Conservation (phyloP, 2,113 vertebrate species). For the Etheostoma cragini region DNA sequence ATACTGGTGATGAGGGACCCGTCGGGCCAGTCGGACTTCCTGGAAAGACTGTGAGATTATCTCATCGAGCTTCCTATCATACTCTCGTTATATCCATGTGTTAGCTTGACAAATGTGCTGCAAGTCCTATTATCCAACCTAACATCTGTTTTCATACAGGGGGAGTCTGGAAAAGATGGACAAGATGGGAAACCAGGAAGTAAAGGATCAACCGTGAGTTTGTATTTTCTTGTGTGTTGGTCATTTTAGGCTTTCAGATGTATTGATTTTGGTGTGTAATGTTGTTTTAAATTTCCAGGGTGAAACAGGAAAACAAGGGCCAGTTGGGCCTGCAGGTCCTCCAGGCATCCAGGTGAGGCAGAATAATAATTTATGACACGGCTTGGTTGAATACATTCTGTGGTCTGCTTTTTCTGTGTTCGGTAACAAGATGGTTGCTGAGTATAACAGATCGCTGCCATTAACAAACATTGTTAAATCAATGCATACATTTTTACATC, state of each 20-base stretch:
- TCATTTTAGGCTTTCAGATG: background rate
- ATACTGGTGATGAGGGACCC: constrained; percentile 75
- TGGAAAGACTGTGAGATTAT: constrained; percentile 81
- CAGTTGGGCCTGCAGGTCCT: constrained; percentile 75
- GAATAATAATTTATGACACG: background rate
- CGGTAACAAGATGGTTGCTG: too few relatives aligned
- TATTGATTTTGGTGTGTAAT: background rate
- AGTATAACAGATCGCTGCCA: too few relatives aligned
- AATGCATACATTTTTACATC: too few relatives aligned
- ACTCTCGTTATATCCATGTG: background rate
- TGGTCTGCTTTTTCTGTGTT: too few relatives aligned
- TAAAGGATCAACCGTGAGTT: constrained; percentile 82
- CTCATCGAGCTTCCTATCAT: background rate
- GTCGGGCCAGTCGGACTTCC: constrained; percentile 79
- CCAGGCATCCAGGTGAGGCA: constrained; percentile 77
- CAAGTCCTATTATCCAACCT: background rate
- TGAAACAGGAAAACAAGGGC: constrained; percentile 83
- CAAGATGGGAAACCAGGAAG: constrained; percentile 78
- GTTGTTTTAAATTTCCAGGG: constrained; percentile 69
- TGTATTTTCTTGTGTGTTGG: background rate
- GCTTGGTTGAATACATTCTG: too few relatives aligned
- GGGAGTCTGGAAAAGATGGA: constrained; percentile 78
- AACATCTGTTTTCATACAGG: constrained; percentile 63
- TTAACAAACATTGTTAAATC: too few relatives aligned
- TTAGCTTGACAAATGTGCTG: background rate